Evolutionary conservation across 2,888 invertebrate genomes (phyloP).

Genomic region (Oscheius onirici): DNA sequence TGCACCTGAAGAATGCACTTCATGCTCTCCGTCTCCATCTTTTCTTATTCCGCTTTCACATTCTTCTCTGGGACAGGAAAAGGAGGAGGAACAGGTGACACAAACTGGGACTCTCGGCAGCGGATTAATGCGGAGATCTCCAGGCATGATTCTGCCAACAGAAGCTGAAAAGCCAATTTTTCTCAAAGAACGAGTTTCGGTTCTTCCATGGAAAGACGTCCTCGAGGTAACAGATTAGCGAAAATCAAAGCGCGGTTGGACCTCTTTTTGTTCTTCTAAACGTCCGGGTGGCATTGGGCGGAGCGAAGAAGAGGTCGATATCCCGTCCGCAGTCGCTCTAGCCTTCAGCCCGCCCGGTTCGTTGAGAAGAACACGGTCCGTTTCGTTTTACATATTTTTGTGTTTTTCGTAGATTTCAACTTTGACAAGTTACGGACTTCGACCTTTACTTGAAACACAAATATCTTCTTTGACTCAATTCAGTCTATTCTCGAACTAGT

Average conservation of each 20-base stretch:
- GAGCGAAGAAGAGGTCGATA: constrained; percentile 3
- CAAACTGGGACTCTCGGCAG: constrained; percentile 32
- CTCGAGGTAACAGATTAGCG: constrained; percentile 10
- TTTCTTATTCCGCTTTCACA: constrained; percentile 27
- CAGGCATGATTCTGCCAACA: constrained; percentile 70
- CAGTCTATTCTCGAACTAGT: no score
- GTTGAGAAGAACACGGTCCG: constrained; percentile 26
- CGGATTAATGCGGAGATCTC: constrained; percentile 70
- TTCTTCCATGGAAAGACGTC: constrained; percentile 10
- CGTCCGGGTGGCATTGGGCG: constrained; percentile 10
- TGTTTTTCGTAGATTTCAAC: not conserved
- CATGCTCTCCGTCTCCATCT: constrained; percentile 24
- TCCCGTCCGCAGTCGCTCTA: constrained; percentile 20
- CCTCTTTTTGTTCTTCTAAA: constrained; percentile 10
- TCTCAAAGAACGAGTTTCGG: not conserved
- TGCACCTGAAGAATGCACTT: constrained; percentile 11
- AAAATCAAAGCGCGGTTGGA: constrained; percentile 11
- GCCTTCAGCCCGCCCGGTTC: constrained; percentile 5
- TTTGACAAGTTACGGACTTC: no score
- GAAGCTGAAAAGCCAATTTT: not conserved
- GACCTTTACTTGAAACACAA: no score
- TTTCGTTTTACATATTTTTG: constrained; percentile 8
- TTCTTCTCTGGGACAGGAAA: not conserved
- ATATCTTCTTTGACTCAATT: no score
- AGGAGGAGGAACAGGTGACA: not conserved